phyloP scores from a whole-genome alignment of 2,113 vertebrate species.

The Ellobius talpinus region DNA sequence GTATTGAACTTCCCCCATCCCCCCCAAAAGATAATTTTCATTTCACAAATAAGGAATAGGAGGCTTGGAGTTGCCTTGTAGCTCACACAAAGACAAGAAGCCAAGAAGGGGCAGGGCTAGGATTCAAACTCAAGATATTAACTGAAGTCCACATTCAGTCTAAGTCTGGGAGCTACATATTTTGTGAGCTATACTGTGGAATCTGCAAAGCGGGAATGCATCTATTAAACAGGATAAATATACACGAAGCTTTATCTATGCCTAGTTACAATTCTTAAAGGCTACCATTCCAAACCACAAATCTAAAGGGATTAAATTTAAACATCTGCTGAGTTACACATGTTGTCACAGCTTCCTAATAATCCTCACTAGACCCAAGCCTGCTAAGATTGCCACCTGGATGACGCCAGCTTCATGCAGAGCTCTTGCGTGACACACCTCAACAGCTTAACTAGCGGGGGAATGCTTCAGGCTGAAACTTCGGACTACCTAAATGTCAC shows the following conservation, averaged over 20 bases:
- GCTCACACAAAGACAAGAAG: neutral
- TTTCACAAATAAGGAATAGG: neutral
- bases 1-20: too few relatives aligned
- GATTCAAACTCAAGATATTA: neutral
- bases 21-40: neutral
- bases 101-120: neutral
- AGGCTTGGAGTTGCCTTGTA: neutral
- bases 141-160: neutral
- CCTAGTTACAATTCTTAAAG: neutral
- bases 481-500: neutral
- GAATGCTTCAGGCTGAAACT: neutral
- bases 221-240: neutral
- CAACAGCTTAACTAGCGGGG: neutral
- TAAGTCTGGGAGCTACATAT: too few relatives aligned
- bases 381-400: neutral
- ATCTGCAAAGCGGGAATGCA: neutral
- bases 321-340: neutral
- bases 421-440: neutral
- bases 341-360: neutral
- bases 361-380: neutral
- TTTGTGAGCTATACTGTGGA: neutral
- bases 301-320: neutral
- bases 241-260: neutral
- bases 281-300: neutral
- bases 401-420: neutral